Evolutionary conservation across 1,140 invertebrate species (phyloP).

Genomic region (Yoshiicerus persimilis): DNA sequence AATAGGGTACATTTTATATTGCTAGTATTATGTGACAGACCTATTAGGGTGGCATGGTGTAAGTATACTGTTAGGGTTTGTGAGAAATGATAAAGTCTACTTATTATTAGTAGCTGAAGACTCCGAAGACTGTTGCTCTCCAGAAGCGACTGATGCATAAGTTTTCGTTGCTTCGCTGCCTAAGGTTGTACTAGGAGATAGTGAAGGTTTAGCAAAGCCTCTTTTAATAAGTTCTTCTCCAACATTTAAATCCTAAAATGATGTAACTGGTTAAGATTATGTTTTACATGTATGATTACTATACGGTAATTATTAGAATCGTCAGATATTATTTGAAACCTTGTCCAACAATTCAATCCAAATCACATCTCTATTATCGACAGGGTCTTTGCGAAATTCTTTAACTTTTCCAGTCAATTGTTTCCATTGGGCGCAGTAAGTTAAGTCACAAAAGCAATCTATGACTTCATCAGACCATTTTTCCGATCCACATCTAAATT

Average conservation of each 20-base stretch:
- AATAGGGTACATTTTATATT: neutral
- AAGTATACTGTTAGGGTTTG: neutral
- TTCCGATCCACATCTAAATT: slow-evolving; percentile 23
- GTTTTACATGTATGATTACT: too few relatives aligned
- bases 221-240: slow-evolving; percentile 31
- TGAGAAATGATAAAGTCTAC: neutral
- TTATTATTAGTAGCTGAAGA: neutral
- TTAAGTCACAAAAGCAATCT: slow-evolving; percentile 36
- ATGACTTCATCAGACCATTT: slow-evolving; percentile 43
- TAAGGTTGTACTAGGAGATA: neutral
- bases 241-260: slow-evolving; percentile 38
- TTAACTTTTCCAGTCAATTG: slow-evolving; percentile 30
- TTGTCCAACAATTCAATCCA: slow-evolving; percentile 43
- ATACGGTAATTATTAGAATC: too few relatives aligned
- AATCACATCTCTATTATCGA: slow-evolving; percentile 12
- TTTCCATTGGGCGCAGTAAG: slow-evolving; percentile 45
- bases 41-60: neutral
- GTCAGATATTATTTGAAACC: slow-evolving; percentile 31
- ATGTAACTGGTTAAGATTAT: too few relatives aligned
- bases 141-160: slow-evolving; percentile 23
- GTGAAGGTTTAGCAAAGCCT: neutral
- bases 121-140: neutral
- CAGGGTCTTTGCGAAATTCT: slow-evolving; percentile 29
- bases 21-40: neutral
- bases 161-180: neutral